phyloP scores from a whole-genome alignment of 1,140 invertebrate species.

The Drosophila repleta region DNA sequence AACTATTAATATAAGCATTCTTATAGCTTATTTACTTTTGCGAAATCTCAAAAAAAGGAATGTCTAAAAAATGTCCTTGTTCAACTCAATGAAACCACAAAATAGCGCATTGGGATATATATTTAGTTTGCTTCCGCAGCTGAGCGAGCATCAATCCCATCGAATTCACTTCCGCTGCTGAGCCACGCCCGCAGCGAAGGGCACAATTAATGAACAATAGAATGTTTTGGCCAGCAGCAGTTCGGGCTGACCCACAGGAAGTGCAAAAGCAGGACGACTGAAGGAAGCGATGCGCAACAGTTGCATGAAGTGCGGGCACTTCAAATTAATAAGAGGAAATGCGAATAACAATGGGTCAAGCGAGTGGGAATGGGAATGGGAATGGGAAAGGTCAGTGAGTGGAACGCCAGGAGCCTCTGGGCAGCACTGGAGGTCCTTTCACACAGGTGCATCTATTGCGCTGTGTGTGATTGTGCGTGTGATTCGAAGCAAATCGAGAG shows the following conservation, averaged over 20 bases:
- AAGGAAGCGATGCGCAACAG: constrained; percentile 71
- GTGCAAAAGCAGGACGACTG: constrained; percentile 36
- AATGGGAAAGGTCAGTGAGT: constrained; percentile 62
- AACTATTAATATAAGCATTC: too few species aligned
- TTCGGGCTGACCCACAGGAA: constrained; percentile 61
- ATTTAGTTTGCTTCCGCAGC: not conserved
- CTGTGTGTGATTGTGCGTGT: constrained; percentile 41
- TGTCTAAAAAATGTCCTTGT: not conserved
- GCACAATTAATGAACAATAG: constrained; percentile 72
- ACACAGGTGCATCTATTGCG: constrained; percentile 55
- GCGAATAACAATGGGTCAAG: constrained; percentile 56
- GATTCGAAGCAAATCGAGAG: constrained; percentile 52
- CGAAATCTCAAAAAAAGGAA: too few species aligned
- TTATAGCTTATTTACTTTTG: too few species aligned
- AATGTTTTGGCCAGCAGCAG: constrained; percentile 68
- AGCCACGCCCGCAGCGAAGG: constrained; percentile 26
- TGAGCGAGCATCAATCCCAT: not conserved
- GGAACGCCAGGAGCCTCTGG: constrained; percentile 40
- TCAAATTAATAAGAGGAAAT: constrained; percentile 71
- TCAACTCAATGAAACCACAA: too few species aligned
- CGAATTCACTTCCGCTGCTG: constrained; percentile 33
- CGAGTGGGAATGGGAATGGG: constrained; percentile 16
- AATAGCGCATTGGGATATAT: not conserved
- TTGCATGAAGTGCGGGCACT: constrained; percentile 74
- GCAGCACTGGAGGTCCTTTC: constrained; percentile 57